phyloP scores from a whole-genome alignment of 2,888 invertebrate genomes.

The Archips crataeganus region DNA sequence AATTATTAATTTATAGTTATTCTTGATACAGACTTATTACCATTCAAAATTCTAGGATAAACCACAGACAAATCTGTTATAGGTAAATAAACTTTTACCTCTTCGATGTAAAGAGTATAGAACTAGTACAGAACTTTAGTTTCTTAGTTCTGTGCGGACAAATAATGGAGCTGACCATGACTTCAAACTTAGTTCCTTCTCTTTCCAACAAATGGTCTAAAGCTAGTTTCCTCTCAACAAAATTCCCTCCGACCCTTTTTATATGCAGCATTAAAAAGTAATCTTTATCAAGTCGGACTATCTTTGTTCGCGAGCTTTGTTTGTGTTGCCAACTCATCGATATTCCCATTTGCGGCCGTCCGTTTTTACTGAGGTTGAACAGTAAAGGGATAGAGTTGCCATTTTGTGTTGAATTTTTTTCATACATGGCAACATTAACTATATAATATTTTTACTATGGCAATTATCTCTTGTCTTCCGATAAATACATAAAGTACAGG shows the following conservation, averaged over 20 bases:
- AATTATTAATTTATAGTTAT: too few relatives aligned
- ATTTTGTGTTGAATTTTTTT: neutral
- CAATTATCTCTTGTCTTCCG: too few relatives aligned
- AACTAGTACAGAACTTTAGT: too few relatives aligned
- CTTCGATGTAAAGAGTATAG: too few relatives aligned
- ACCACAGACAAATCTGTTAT: too few relatives aligned
- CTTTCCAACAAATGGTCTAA: neutral
- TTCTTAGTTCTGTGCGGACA: neutral
- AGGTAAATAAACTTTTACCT: too few relatives aligned
- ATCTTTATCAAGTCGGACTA: slow-evolving; percentile 1
- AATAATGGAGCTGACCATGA: too few relatives aligned
- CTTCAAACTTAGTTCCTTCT: neutral
- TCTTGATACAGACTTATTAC: too few relatives aligned
- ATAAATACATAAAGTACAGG: too few relatives aligned
- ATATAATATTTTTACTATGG: too few relatives aligned
- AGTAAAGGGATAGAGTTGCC: neutral
- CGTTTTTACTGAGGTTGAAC: slow-evolving; percentile 11
- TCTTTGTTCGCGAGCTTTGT: slow-evolving; percentile 4
- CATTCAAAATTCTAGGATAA: too few relatives aligned
- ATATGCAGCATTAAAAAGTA: neutral
- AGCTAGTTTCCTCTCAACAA: neutral
- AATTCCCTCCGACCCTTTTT: neutral
- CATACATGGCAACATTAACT: too few relatives aligned
- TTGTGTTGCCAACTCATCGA: slow-evolving; percentile 14
- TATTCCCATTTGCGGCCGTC: slow-evolving; percentile 18